Base-by-base conservation (phyloP, 2,888 invertebrate genomes). In the Bhutanitis thaidina region DNA sequence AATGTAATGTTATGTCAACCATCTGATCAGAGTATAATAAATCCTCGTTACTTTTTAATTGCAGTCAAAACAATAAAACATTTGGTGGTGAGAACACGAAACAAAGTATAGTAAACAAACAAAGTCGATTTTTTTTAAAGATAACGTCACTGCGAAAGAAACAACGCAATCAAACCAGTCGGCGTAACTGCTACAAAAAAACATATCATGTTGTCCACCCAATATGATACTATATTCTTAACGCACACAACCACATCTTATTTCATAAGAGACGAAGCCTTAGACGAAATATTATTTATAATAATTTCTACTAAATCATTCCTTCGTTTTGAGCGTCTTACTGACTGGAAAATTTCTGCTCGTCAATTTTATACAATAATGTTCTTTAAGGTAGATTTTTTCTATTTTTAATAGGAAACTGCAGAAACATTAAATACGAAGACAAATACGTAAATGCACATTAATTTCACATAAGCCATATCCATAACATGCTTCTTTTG, bases 211-310 rank as follows among this genome's bases (percentile, higher is more conserved):
- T 49, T 53, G 58, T 56, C 54, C 55, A 58, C 64, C 68, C 66
- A 60, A 71, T 72, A 73, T 14, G 14, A 13, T 30, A n/a, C n/a
- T n/a, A 20, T 34, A 34, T 65, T 65, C 57, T 61, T 65, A 68
- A 67, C 58, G 58, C 74, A 76, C 83, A 83, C 83, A 83, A 82
- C 84, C 82, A 76, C 73, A 68, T 77, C 75, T 76, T 78, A 78
- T 76, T 74, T 76, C 67, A 80, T 82, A 80, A 79, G 81, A 80
- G 59, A 75, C 57, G 52, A 79, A 74, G 68, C 72, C 66, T 74
- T 71, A 66, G 41, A 55, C 51, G 55, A 60, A 53, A 47, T 65
- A 62, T 60, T 61, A 64, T 57, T 58, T 64, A 60, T 50, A 52
- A 52, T 53, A 57, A 46, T 45, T 56, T 45, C 52, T 29, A 51